Base-by-base conservation (phyloP, 2,113 vertebrate genomes). In the Rhinogobius similis region DNA sequence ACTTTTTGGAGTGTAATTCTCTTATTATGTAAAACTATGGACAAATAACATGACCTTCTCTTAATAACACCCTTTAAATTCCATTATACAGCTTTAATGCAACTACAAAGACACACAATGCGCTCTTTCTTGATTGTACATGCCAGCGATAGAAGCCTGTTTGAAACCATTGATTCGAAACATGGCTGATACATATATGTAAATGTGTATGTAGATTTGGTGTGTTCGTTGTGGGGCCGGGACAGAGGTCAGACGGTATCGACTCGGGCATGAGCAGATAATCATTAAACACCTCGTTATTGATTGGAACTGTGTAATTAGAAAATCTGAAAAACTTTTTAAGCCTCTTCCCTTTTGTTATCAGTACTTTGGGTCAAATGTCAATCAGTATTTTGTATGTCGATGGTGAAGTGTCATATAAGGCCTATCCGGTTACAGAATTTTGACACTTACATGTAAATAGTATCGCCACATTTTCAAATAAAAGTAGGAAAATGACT, bases 271-370 rank as follows among this genome's bases (percentile, higher is more conserved):
- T 59, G 81, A 80, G 65, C 65, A 53, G 29, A 61, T 68, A 77
- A 86, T 85, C 77, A 66, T 46, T 86, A 75, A 81, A 76, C 61
- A 79, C 70, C 70, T 72, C 24, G 38, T 73, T 70, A 79, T 74
- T 82, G 77, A 81, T 81, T 58, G 48, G 43, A 46, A 5, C 1
- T 41, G 62, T 9, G 70, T 72, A 69, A 77, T 38, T 73, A 26
- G 77, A 79, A 44, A 70, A 68, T 70, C 72, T 27, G 50, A 56
- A 67, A 29, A 36, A 27, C 24, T 67, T 52, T 67, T 24, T 56
- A 18, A 21, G 4, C 26, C 18, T 20, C 48, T 46, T 66, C 75
- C 26, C 24, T 24, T 27, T 50, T 50, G 5, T 14, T 10, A 21
- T 21, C 48, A 41, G 10, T 41, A 12, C 8, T 41, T 41, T 41